These are phyloP conservation scores for Netelia virgata DNA, from an alignment of 2,888 invertebrate species.

Conservation along the genomic window DNA sequence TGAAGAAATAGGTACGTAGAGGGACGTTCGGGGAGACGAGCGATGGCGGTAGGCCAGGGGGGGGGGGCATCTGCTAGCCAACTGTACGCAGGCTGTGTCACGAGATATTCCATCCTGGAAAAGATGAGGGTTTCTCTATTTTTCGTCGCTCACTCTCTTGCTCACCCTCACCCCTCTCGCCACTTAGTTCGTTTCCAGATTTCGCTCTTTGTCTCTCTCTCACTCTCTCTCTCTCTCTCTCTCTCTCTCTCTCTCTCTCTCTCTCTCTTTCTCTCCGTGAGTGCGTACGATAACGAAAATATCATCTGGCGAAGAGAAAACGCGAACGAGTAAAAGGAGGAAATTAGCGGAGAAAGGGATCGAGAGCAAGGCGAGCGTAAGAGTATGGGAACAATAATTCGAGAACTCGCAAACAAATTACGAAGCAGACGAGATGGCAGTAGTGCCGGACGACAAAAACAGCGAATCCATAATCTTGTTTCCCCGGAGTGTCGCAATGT, in stretches of 20 bases:
- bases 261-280: slow-evolving; percentile 30
- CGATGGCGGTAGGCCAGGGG: neutral
- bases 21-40: slow-evolving; percentile 2
- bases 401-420: slow-evolving; percentile 78
- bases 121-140: slow-evolving; percentile 58
- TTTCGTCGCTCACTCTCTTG: neutral
- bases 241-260: neutral
- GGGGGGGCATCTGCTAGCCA: slow-evolving; percentile 59
- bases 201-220: slow-evolving; percentile 25
- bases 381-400: slow-evolving; percentile 72
- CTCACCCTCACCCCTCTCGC: slow-evolving; percentile 25
- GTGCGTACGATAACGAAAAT: slow-evolving; percentile 56
- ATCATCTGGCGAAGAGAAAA: slow-evolving; percentile 41
- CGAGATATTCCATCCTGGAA: slow-evolving; percentile 58
- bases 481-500: slow-evolving; percentile 70
- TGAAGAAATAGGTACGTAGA: slow-evolving; percentile 40
- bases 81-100: slow-evolving; percentile 61
- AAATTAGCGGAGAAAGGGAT: neutral
- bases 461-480: slow-evolving; percentile 79
- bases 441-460: slow-evolving; percentile 73
- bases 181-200: neutral
- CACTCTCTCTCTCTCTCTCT: slow-evolving; percentile 4
- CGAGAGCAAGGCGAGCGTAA: slow-evolving; percentile 20
- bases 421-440: slow-evolving; percentile 67
- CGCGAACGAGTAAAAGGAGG: neutral